These are phyloP conservation scores for Onychostruthus taczanowskii DNA, from an alignment of 2,113 vertebrate species.

Conservation along the genomic window DNA sequence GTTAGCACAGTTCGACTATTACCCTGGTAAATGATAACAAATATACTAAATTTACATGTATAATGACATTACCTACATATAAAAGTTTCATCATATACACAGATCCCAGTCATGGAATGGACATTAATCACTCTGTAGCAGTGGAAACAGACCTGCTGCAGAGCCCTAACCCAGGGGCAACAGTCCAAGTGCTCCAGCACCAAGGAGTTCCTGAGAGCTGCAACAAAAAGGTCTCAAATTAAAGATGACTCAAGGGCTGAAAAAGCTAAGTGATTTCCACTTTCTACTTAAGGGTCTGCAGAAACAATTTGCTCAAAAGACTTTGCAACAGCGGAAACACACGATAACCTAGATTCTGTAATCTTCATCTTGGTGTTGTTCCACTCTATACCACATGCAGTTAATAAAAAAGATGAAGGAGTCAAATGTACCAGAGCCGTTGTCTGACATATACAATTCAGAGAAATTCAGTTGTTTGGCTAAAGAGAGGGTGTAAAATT, in stretches of 20 bases:
- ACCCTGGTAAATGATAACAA: neutral
- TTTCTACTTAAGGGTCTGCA: neutral
- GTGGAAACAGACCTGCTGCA: neutral
- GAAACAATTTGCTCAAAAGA: neutral
- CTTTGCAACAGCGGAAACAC: neutral
- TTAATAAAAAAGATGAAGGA: neutral
- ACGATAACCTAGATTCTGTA: neutral
- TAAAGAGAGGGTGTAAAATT: neutral
- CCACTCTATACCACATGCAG: neutral
- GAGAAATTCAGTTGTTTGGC: neutral
- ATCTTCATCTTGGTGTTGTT: neutral
- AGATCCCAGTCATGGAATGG: neutral
- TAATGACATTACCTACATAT: neutral
- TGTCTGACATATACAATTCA: neutral
- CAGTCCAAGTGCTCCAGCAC: neutral
- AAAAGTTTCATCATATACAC: neutral
- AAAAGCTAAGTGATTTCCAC: slow-evolving; percentile 21
- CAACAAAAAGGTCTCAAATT: neutral
- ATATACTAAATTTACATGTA: neutral
- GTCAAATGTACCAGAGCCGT: neutral
- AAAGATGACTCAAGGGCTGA: slow-evolving; percentile 22
- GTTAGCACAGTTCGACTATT: neutral
- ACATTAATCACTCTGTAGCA: neutral
- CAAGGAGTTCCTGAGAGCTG: neutral
- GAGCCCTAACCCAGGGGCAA: neutral